Evolutionary conservation across 2,797 vertebrate species (phyloP).

Genomic region (Knipowitschia caucasica): DNA sequence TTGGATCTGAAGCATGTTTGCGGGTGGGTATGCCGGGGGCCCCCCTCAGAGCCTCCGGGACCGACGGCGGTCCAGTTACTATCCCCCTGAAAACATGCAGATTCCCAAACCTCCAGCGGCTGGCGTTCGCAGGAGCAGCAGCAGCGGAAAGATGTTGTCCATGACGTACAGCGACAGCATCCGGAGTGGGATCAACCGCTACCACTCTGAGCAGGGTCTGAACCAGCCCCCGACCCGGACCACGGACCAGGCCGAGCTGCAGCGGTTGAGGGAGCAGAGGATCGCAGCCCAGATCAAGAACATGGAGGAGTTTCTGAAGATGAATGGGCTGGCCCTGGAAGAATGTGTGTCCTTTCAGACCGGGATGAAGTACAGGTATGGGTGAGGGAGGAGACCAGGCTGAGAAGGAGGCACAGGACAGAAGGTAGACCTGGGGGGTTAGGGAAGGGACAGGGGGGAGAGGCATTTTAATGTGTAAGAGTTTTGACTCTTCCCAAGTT

Average conservation of each 20-base stretch:
- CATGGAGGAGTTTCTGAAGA: conserved; percentile 96
- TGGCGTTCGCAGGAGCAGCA: conserved; percentile 75
- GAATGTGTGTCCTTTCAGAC: conserved; percentile 87
- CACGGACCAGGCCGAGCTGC: conserved; percentile 84
- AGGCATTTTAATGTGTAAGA: no score
- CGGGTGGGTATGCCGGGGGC: conserved; percentile 63
- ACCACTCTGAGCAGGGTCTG: conserved; percentile 91
- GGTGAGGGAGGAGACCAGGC: conserved; percentile 64
- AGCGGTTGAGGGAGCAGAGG: conserved; percentile 88
- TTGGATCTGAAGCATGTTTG: conserved; percentile 67
- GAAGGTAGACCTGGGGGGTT: no score
- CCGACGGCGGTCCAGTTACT: conserved; percentile 66
- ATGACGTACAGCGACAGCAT: conserved; percentile 98
- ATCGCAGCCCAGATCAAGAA: conserved; percentile 88
- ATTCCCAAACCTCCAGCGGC: conserved; percentile 70
- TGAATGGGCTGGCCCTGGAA: conserved; percentile 92
- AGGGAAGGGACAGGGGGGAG: no score
- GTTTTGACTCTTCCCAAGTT: no score
- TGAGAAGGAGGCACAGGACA: conserved; percentile 18
- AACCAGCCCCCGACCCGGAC: conserved; percentile 78
- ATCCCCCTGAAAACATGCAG: conserved; percentile 76
- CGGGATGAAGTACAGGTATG: conserved; percentile 99
- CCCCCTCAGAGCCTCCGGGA: conserved; percentile 44
- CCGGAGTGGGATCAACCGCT: conserved; percentile 90
- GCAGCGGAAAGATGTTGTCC: conserved; percentile 89